Conservation (phyloP, 2,888 invertebrate genomes). For the Tillus elongatus region DNA sequence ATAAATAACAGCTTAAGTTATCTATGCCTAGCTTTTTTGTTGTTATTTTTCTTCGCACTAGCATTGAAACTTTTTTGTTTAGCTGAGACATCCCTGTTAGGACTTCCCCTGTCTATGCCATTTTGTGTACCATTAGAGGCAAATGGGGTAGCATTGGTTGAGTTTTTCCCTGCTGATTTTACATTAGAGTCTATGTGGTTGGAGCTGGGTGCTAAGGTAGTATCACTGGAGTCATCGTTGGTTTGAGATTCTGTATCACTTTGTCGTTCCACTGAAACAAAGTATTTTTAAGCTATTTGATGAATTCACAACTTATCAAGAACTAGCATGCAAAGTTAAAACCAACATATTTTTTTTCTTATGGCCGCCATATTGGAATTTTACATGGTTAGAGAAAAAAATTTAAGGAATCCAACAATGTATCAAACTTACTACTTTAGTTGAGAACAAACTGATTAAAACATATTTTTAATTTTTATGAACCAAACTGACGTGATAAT, state of each 20-base stretch:
- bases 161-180: constrained; percentile 40
- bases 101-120: constrained; percentile 38
- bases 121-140: constrained; percentile 36
- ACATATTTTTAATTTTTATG: too few relatives aligned
- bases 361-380: too few relatives aligned
- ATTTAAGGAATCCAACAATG: too few relatives aligned
- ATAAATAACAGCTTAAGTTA: constrained; percentile 41
- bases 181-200: constrained; percentile 36
- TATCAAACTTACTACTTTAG: too few relatives aligned
- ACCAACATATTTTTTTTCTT: too few relatives aligned
- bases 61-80: constrained; percentile 51
- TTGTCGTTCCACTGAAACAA: constrained; percentile 66
- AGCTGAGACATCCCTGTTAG: constrained; percentile 55
- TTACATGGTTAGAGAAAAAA: too few relatives aligned
- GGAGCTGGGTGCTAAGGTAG: constrained; percentile 43
- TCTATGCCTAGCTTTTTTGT: constrained; percentile 76
- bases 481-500: too few relatives aligned
- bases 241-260: constrained; percentile 85
- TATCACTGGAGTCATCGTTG: constrained; percentile 63
- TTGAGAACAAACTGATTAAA: too few relatives aligned
- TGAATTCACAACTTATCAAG: too few relatives aligned
- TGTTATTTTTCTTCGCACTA: constrained; percentile 65
- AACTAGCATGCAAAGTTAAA: too few relatives aligned
- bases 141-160: constrained; percentile 30
- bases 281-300: not conserved